Base-by-base conservation (phyloP, 1,140 invertebrate genomes). In the Heterodera carotae region DNA sequence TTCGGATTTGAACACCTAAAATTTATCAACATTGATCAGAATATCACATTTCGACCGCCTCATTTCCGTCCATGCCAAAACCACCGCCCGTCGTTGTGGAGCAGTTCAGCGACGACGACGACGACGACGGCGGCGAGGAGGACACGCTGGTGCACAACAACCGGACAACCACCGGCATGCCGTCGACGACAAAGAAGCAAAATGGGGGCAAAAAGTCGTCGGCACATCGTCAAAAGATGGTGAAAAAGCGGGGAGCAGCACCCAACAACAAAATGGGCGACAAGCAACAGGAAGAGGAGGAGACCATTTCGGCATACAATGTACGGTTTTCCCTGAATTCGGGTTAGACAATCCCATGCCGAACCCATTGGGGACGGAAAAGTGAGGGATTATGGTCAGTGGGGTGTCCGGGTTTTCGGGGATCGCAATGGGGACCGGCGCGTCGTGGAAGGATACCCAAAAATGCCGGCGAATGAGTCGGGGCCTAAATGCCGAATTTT, bases 291-390 rank as follows among this genome's bases (percentile, higher is more conserved):
- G 76, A 77, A n/a, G 84, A 86, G 70, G 79, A 81, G 29, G 83
- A 86, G 64, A 75, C 66, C 12, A 79, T 86, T n/a, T 78, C 84
- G 5, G 84, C 82, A 12, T 84, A 86, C 77, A 84, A 86, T 76
- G 84, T 86, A 60, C 69, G 75, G 53, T 48, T 77, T 53, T 18
- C 1, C 25, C 27, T 27, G 6, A 36, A 71, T 31, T 29, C 27
- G 2, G 27, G 2, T 36, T 67, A 36, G 27, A 62, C 33, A 59
- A 18, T 60, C n/a, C n/a, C n/a, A n/a, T n/a, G n/a, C n/a, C n/a
- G n/a, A n/a, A n/a, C n/a, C n/a, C n/a, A n/a, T n/a, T n/a, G n/a
- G n/a, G n/a, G n/a, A n/a, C n/a, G n/a, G n/a, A n/a, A n/a, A n/a
- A n/a, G n/a, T n/a, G n/a, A n/a, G n/a, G n/a, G n/a, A n/a, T n/a